Base-by-base conservation (phyloP, 2,888 invertebrate species). In the Carterocephalus palaemon region DNA sequence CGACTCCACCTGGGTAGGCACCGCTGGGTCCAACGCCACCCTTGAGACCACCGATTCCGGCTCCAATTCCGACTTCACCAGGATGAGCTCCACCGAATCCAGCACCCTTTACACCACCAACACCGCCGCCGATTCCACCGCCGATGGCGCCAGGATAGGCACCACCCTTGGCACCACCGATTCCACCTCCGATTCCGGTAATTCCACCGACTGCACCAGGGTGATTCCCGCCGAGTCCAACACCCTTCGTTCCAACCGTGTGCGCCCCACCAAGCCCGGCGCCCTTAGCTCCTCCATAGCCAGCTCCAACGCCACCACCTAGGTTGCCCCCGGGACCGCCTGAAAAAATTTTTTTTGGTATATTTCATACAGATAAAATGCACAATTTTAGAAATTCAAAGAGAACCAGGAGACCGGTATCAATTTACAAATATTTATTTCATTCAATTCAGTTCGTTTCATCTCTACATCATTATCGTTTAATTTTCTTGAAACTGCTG, bases 51-150 rank as follows among this genome's bases (percentile, higher is more conserved):
- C 3, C 53, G n/a, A n/a, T n/a, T n/a, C n/a, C 57, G 9, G 45
- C 40, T 0, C 59, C 60, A 2, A 52, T 52, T 4, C 59, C 54
- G 6, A 54, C 52, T 1, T 59, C 58, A 3, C 51, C 48, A 1
- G 56, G 58, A 3, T 58, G 51, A 2, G 57, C 59, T 2, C 49
- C 46, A 2, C 57, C 54, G 7, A 55, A 49, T n/a, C 57, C 57
- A 2, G 51, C 43, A 5, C 56, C 48, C 3, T 47, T 49, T 7
- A 12, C 26, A 6, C 13, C 26, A 2, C 10, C 12, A 2, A 24
- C 24, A 5, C 52, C 46, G 4, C 51, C 48, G 2, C 48, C 37
- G 4, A 53, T 48, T 6, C 58, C 56, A 2, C 52, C 43, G 5
- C 54, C 50, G n/a, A 51, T 48, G 1, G 57, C 51, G 2, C 53